Evolutionary conservation across 23 tunicate genomes (phyloP), one percentile per base, ranked within the genome.

Genomic region (Aplidium turbinatum): DNA sequence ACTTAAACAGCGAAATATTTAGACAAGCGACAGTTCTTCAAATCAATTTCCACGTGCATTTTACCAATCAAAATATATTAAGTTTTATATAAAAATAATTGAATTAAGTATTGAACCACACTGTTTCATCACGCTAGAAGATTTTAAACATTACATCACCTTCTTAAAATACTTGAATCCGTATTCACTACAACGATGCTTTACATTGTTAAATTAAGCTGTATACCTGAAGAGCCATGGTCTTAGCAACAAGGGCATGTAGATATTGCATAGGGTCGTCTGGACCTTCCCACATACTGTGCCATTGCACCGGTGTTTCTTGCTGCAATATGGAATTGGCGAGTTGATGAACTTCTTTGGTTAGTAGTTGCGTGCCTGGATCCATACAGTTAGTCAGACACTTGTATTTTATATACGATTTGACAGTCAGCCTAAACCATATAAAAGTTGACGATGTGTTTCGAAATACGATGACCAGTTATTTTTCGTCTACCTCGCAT

Each of bases 281-380:
- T 33, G 97, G 97, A 23, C 97, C 97, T 38, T 90, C 89, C 97
- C 97, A 91, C 91, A 75, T 58, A 29, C 83, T 75, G 56, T 78
- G 83, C 97, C 97, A 91, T 58, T 73, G 78, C 20, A 76, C 22
- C 7, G 97, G 97, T 0, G 91, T 91, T 47, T 91, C 80, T 61
- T 91, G 97, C 38, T 86, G 80, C 13, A 91, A 57, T 16, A 91
- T 57, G 9, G 97, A 78, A 73, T 68, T 84, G 31, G 97, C 97
- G 47, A 84, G 66, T 40, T 78, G 46, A 31, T 84, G 91, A n/a
- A 91, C 97, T 20, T 91, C 97, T 18, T 83, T 34, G 25, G 97
- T 78, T 11, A 91, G 42, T 9, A 84, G 63, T 23, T 68, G 82
- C 1, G 77, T 73, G 3, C 97, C 91, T 85, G 61, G 29, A 27